phyloP scores from a whole-genome alignment of 2,797 vertebrate genomes.

The Danio kyathit region DNA sequence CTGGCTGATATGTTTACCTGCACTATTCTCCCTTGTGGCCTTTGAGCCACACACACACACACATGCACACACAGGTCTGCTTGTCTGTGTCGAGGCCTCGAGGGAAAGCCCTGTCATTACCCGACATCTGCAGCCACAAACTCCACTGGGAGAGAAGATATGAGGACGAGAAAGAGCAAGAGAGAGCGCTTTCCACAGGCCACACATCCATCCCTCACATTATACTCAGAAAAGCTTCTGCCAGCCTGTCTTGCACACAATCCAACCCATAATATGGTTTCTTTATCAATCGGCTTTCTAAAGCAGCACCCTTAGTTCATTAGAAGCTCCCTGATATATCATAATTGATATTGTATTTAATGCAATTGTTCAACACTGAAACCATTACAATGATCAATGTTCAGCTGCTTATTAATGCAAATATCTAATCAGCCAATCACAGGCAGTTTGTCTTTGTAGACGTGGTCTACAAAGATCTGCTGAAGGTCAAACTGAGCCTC shows the following conservation, averaged over 20 bases:
- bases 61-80: conserved; percentile 37
- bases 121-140: conserved; percentile 73
- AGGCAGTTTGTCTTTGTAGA: too few species aligned
- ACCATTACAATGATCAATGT: not conserved
- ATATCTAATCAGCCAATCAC: too few species aligned
- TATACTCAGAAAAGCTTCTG: not conserved
- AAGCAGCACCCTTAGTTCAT: not conserved
- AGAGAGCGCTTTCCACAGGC: conserved; percentile 21
- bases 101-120: conserved; percentile 76
- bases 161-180: conserved; percentile 22
- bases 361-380: not conserved
- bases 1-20: conserved; percentile 34
- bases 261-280: not conserved
- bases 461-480: too few species aligned
- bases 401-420: too few species aligned
- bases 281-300: not conserved
- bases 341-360: not conserved
- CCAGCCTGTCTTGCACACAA: not conserved
- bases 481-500: too few species aligned
- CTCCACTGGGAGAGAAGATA: conserved; percentile 18
- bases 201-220: not conserved
- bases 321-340: not conserved
- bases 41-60: conserved; percentile 25
- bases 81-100: conserved; percentile 60
- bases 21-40: conserved; percentile 22